Evolutionary conservation across 2,797 vertebrate species (phyloP).

Genomic region (Spinibarbus caldwelli): DNA sequence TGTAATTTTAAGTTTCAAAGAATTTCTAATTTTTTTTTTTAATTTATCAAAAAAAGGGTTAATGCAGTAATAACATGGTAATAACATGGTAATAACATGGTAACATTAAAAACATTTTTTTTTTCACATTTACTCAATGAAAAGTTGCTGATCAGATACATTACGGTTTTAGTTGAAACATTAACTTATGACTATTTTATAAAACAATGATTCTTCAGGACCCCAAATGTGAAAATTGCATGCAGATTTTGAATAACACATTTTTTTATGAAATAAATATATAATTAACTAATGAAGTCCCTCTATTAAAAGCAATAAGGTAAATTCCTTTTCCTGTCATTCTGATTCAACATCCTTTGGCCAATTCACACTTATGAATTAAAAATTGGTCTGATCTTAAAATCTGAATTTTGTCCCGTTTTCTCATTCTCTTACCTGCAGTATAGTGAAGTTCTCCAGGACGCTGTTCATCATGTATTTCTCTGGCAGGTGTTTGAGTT

Average conservation of each 20-base stretch:
- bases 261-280: not conserved
- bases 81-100: not conserved
- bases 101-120: too few species aligned
- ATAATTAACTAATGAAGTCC: not conserved
- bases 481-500: constrained; percentile 94
- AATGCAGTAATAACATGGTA: not conserved
- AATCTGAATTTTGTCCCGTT: not conserved
- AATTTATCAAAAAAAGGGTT: not conserved
- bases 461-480: constrained; percentile 99
- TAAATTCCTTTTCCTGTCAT: not conserved
- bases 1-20: too few species aligned
- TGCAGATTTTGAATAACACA: not conserved
- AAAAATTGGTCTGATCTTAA: not conserved
- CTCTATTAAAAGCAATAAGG: not conserved
- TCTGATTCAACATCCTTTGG: not conserved
- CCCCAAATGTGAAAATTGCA: not conserved
- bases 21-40: not conserved
- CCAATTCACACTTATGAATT: not conserved
- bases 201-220: not conserved
- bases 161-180: not conserved
- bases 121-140: not conserved
- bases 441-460: constrained; percentile 97
- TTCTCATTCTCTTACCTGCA: constrained; percentile 79
- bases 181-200: not conserved
- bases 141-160: not conserved